phyloP scores from a whole-genome alignment of 2,888 invertebrate species.

The Ommatoiulus sabulosus region DNA sequence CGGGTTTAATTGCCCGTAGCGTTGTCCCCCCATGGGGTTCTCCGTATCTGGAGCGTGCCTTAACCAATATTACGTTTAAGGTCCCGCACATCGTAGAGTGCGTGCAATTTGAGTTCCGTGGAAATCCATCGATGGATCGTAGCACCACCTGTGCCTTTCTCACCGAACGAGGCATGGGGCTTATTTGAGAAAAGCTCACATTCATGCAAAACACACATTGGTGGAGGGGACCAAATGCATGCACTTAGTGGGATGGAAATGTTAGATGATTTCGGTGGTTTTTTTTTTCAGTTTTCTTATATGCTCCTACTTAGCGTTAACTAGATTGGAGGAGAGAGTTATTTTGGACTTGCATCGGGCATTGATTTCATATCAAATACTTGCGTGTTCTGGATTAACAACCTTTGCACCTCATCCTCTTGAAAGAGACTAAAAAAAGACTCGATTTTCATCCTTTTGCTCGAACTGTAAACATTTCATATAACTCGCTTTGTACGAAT shows the following conservation, averaged over 20 bases:
- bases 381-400: not conserved
- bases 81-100: not conserved
- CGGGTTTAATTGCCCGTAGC: not conserved
- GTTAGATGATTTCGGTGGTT: not conserved
- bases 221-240: not conserved
- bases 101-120: not conserved
- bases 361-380: slow-evolving; percentile 4
- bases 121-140: slow-evolving; percentile 7
- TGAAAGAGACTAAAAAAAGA: too few species aligned
- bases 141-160: not conserved
- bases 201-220: slow-evolving; percentile 34
- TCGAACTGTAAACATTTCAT: too few species aligned
- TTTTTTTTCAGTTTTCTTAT: not conserved
- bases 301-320: not conserved
- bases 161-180: not conserved
- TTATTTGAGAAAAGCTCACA: slow-evolving; percentile 17
- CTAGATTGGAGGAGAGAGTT: not conserved
- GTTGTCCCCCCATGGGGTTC: not conserved
- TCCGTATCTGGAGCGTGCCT: not conserved
- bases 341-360: not conserved
- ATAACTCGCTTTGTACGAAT: too few species aligned
- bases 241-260: slow-evolving; percentile 22
- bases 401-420: not conserved
- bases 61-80: not conserved
- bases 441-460: not conserved